phyloP scores from a whole-genome alignment of 1,140 invertebrate species.

The Hormaphis cornu region DNA sequence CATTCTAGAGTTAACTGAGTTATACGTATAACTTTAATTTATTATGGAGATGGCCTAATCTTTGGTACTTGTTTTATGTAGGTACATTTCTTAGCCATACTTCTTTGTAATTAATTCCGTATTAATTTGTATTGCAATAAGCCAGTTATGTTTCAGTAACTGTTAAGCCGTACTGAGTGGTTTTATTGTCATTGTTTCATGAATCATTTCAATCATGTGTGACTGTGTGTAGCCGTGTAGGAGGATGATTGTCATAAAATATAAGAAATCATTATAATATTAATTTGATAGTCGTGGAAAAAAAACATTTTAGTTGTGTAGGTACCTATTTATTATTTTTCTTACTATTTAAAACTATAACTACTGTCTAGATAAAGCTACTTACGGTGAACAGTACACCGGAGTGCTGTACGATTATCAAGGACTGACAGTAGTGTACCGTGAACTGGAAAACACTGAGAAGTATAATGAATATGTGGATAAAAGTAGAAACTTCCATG shows the following conservation, averaged over 20 bases:
- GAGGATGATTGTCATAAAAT: neutral
- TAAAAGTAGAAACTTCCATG: neutral
- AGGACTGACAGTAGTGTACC: slow-evolving; percentile 1
- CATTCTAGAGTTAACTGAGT: too few relatives aligned
- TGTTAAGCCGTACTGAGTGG: too few relatives aligned
- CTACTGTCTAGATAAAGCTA: neutral
- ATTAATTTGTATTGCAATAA: too few relatives aligned
- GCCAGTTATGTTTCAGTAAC: too few relatives aligned
- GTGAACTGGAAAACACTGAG: neutral
- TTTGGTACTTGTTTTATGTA: too few relatives aligned
- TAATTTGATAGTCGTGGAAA: neutral
- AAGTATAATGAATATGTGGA: neutral
- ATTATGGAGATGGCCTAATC: too few relatives aligned
- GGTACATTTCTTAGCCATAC: too few relatives aligned
- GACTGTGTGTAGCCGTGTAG: too few relatives aligned
- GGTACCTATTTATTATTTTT: neutral
- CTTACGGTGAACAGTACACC: slow-evolving; percentile 6
- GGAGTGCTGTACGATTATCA: slow-evolving; percentile 3
- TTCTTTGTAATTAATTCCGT: too few relatives aligned
- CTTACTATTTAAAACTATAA: neutral
- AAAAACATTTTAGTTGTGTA: neutral
- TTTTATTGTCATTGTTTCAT: too few relatives aligned
- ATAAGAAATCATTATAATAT: neutral
- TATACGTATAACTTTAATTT: too few relatives aligned
- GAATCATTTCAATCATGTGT: too few relatives aligned